Evolutionary conservation across 2,113 vertebrate genomes (phyloP).

Genomic region (Pterocles gutturalis): DNA sequence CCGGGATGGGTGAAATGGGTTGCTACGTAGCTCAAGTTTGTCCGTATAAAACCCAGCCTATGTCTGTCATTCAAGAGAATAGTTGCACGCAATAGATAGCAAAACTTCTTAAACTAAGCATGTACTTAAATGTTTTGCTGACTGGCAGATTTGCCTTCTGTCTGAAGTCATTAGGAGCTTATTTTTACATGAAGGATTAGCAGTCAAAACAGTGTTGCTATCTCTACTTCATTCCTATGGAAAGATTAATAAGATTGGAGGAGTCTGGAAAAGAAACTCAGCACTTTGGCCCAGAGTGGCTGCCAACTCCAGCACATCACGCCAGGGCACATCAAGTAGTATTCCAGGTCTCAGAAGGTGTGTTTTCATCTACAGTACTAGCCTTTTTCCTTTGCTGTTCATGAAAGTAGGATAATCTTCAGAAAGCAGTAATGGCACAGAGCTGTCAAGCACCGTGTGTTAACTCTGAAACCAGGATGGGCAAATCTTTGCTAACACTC

Average conservation of each 20-base stretch:
- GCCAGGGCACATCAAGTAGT: background rate
- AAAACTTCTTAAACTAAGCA: background rate
- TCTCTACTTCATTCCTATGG: conserved; percentile 27
- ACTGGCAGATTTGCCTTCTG: conserved; percentile 1
- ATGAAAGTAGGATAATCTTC: background rate
- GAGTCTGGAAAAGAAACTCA: conserved; percentile 7
- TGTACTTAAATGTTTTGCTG: background rate
- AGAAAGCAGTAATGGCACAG: background rate
- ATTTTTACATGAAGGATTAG: conserved; percentile 17
- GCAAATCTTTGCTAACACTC: rapidly evolving
- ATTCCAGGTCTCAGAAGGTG: background rate
- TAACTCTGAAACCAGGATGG: background rate
- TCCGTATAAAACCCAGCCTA: background rate
- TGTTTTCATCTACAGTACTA: background rate
- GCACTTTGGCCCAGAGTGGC: background rate
- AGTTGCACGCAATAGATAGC: background rate
- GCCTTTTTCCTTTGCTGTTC: background rate
- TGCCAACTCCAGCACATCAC: background rate
- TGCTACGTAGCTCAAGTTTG: background rate
- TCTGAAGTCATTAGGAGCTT: background rate
- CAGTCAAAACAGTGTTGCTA: conserved; percentile 15
- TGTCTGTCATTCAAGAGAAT: background rate
- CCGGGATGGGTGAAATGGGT: background rate
- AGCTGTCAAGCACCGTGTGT: background rate
- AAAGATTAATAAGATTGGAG: conserved; percentile 3